Percentiles rank a stretch among this genome's conserved stretches.
Conservation (phyloP, 2,113 vertebrate species). For the Datnioides undecimradiatus region DNA sequence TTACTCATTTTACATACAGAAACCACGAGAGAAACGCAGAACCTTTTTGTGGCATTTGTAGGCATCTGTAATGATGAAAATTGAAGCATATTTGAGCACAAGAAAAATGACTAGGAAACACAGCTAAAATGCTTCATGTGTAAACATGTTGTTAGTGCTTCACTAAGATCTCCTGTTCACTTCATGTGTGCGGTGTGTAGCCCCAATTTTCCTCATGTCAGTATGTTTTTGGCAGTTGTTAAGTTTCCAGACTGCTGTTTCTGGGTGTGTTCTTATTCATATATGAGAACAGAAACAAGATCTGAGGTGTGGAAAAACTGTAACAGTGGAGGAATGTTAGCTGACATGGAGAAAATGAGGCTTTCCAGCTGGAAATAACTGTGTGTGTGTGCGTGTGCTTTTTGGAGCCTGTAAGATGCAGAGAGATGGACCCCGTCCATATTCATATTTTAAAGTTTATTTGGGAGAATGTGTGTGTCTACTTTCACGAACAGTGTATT, state of each 20-base stretch:
- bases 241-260: conserved; percentile 63
- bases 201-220: conserved; percentile 43
- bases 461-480: conserved; percentile 35
- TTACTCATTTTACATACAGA: no score
- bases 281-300: conserved; percentile 57
- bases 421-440: conserved; percentile 31
- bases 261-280: conserved; percentile 65
- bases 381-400: conserved; percentile 29
- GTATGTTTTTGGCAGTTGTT: conserved; percentile 46
- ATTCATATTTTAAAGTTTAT: conserved; percentile 23
- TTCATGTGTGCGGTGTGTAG: conserved; percentile 9
- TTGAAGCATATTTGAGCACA: background rate
- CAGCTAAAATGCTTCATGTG: background rate
- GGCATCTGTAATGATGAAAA: background rate
- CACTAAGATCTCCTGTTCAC: conserved; percentile 38
- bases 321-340: conserved; percentile 75
- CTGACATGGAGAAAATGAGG: conserved; percentile 63
- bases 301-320: conserved; percentile 62
- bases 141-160: background rate
- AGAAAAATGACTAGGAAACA: background rate
- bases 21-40: background rate
- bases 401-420: conserved; percentile 35
- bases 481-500: conserved; percentile 32
- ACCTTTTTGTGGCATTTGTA: background rate
- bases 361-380: conserved; percentile 66